A percentile compares a stretch with the other conserved stretches of the same genome.
phyloP scores from a whole-genome alignment of 2,797 vertebrate genomes.

The Lepidocolaptes lacrymiger region DNA sequence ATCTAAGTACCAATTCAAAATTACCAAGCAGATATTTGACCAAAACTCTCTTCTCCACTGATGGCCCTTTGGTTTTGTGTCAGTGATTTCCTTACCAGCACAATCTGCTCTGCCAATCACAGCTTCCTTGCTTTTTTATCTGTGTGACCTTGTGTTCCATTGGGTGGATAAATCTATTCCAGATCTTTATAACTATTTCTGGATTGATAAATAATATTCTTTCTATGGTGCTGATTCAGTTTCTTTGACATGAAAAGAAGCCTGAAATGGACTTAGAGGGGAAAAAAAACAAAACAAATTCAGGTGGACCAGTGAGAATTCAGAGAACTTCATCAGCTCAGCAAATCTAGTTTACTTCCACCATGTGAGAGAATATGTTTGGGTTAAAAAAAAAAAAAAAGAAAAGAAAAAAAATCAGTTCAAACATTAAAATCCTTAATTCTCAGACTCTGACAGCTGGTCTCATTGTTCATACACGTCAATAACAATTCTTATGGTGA shows the following conservation, averaged over 20 bases:
- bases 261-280: background rate
- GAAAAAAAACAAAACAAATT: background rate
- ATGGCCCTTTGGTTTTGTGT: background rate
- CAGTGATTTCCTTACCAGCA: background rate
- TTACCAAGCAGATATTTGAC: background rate
- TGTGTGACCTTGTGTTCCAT: background rate
- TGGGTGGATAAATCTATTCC: background rate
- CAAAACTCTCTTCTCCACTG: background rate
- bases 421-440: background rate
- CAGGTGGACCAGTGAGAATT: background rate
- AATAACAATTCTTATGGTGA: background rate
- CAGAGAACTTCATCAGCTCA: background rate
- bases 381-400: background rate
- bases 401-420: background rate
- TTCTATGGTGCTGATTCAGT: background rate
- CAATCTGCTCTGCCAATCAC: background rate
- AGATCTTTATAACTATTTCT: background rate
- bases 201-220: background rate
- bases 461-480: background rate
- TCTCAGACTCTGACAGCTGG: background rate
- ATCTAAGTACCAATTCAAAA: conserved; percentile 7
- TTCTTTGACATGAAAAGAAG: background rate
- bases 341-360: background rate
- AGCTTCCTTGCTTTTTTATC: background rate
- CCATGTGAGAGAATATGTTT: background rate